Evolutionary conservation across 2,797 vertebrate genomes (phyloP).

Genomic region (Mormyrops boulengeri): DNA sequence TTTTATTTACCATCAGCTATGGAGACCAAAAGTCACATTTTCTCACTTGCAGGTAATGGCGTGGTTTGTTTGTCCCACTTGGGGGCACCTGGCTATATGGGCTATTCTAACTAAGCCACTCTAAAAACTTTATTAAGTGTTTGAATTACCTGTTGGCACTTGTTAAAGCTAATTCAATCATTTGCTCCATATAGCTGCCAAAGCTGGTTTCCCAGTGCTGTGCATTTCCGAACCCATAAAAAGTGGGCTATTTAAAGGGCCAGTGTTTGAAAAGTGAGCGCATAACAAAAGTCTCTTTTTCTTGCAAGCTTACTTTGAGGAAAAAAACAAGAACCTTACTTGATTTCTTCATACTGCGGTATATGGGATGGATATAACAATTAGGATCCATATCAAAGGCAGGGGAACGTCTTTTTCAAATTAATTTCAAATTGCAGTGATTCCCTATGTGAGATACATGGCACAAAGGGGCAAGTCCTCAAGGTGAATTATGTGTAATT

Average conservation of each 20-base stretch:
- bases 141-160: slow-evolving; percentile 67
- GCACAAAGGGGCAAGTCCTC: slow-evolving; percentile 67
- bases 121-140: slow-evolving; percentile 68
- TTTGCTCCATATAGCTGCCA: slow-evolving; percentile 67
- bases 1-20: background rate
- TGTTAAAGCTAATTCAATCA: slow-evolving; percentile 67
- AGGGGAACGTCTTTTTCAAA: background rate
- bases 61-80: slow-evolving; percentile 64
- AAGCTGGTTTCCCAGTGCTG: slow-evolving; percentile 57
- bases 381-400: slow-evolving; percentile 30
- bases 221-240: slow-evolving; percentile 49
- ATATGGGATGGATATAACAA: background rate
- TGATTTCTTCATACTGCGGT: background rate
- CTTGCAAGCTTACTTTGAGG: background rate
- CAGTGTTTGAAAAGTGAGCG: background rate
- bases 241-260: slow-evolving; percentile 35
- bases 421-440: slow-evolving; percentile 19
- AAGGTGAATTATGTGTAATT: slow-evolving; percentile 95
- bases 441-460: slow-evolving; percentile 55
- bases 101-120: slow-evolving; percentile 34
- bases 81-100: slow-evolving; percentile 60
- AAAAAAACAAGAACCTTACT: background rate
- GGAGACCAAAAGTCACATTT: background rate
- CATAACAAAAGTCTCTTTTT: background rate
- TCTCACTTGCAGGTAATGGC: slow-evolving; percentile 43